Evolutionary conservation across 2,113 vertebrate genomes (phyloP).

Genomic region (Thinocorus orbignyianus): DNA sequence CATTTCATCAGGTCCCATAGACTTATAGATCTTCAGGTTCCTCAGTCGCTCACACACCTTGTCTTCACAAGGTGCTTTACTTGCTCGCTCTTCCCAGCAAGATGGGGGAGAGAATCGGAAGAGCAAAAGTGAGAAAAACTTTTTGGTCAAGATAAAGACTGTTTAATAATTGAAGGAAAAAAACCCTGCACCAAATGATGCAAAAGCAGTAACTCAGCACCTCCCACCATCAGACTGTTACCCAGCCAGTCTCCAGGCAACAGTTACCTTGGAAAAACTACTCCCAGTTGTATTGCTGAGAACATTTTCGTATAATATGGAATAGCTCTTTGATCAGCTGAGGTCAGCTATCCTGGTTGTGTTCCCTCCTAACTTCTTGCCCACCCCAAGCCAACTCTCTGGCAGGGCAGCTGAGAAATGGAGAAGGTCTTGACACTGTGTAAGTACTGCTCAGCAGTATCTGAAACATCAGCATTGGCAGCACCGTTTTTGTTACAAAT

Average conservation of each 20-base stretch:
- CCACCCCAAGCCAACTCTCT: not conserved
- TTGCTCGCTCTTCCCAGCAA: not conserved
- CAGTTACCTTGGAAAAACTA: not conserved
- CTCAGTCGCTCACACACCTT: too few relatives aligned
- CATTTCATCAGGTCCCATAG: too few relatives aligned
- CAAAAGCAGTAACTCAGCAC: slow-evolving; percentile 7
- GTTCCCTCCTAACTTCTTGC: not conserved
- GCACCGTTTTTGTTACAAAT: not conserved
- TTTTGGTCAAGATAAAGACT: not conserved
- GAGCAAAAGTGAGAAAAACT: slow-evolving; percentile 1
- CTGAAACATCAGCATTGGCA: not conserved
- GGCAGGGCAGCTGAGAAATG: not conserved
- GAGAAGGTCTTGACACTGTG: not conserved
- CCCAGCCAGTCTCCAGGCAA: slow-evolving; percentile 33
- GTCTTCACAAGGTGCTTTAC: too few relatives aligned
- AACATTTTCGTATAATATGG: not conserved
- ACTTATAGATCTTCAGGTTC: too few relatives aligned
- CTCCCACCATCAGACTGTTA: slow-evolving; percentile 35
- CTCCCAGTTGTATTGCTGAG: not conserved
- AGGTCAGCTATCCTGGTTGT: not conserved
- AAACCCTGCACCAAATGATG: not conserved
- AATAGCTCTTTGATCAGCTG: not conserved
- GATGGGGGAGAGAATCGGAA: not conserved
- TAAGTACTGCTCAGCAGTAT: not conserved
- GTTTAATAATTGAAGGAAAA: not conserved